Percentiles rank a stretch among this genome's conserved stretches.
Conservation (phyloP, 1,140 invertebrate genomes). For the Spodoptera litura region DNA sequence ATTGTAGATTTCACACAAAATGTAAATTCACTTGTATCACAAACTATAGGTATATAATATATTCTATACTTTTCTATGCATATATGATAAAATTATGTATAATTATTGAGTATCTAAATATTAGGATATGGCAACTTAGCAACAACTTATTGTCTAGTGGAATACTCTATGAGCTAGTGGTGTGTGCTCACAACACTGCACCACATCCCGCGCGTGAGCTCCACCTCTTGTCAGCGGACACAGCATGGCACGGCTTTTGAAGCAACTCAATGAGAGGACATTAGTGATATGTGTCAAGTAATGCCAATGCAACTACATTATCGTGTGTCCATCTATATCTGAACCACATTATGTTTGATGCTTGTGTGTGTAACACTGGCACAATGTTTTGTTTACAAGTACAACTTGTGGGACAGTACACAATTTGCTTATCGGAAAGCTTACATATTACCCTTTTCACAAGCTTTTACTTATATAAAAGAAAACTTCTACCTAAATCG, state of each 20-base stretch:
- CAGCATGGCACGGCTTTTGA: not conserved
- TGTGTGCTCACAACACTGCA: conserved; percentile 5
- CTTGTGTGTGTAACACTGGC: no score
- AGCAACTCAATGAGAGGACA: not conserved
- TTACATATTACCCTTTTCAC: not conserved
- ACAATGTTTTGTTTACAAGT: not conserved
- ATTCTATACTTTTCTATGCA: conserved; percentile 77
- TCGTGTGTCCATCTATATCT: not conserved
- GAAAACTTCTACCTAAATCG: conserved; percentile 5
- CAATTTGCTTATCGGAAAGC: not conserved
- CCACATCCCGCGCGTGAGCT: not conserved
- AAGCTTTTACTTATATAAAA: not conserved
- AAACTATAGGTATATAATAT: conserved; percentile 83
- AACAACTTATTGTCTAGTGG: conserved; percentile 84
- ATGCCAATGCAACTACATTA: conserved; percentile 9
- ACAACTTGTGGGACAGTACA: not conserved
- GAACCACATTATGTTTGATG: not conserved
- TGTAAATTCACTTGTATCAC: conserved; percentile 84
- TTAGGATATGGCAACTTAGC: conserved; percentile 85
- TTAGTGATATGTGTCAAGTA: conserved; percentile 2
- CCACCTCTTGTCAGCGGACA: conserved; percentile 14
- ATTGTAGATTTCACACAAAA: conserved; percentile 67
- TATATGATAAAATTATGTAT: conserved; percentile 69
- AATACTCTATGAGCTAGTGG: conserved; percentile 69
- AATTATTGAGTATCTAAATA: conserved; percentile 84